Conservation (phyloP, 2,888 invertebrate species). For the Clitarchus hookeri region DNA sequence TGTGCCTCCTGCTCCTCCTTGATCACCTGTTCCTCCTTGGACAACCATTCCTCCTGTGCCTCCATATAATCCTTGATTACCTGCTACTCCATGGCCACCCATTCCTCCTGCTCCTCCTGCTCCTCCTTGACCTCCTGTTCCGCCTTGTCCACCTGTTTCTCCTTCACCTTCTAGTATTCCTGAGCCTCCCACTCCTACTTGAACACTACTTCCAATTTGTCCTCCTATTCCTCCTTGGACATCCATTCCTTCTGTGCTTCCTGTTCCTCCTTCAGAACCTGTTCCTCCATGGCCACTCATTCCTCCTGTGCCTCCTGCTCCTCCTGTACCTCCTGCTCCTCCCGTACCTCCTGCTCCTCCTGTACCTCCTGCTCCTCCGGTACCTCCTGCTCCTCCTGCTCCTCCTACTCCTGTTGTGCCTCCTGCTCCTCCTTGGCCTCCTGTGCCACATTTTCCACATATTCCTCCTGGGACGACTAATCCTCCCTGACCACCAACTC, state of each 20-base stretch:
- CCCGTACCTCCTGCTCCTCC: conserved; percentile 50
- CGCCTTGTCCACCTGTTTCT: conserved; percentile 44
- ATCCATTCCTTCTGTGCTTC: conserved; percentile 35
- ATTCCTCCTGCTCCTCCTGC: conserved; percentile 38
- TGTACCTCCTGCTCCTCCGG: conserved; percentile 43
- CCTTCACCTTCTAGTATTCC: conserved; percentile 45
- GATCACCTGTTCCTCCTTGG: conserved; percentile 36
- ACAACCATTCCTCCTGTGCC: conserved; percentile 29
- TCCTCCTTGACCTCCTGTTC: conserved; percentile 35
- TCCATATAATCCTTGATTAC: conserved; percentile 30
- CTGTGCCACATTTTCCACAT: conserved; percentile 47
- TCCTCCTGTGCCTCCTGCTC: too few relatives aligned
- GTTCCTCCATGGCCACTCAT: conserved; percentile 42
- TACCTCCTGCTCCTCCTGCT: conserved; percentile 41
- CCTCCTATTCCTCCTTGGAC: conserved; percentile 23
- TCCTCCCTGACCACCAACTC: conserved; percentile 30
- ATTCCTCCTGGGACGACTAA: conserved; percentile 43
- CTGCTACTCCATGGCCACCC: conserved; percentile 40
- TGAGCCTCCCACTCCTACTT: conserved; percentile 46
- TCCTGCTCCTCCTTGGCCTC: conserved; percentile 43
- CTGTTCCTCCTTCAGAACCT: conserved; percentile 46
- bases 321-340: conserved; percentile 45
- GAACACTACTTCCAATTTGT: conserved; percentile 33
- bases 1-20: conserved; percentile 3
- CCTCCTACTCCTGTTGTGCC: conserved; percentile 41